phyloP scores from a whole-genome alignment of 1,140 invertebrate species.

The Bombyx mandarina region DNA sequence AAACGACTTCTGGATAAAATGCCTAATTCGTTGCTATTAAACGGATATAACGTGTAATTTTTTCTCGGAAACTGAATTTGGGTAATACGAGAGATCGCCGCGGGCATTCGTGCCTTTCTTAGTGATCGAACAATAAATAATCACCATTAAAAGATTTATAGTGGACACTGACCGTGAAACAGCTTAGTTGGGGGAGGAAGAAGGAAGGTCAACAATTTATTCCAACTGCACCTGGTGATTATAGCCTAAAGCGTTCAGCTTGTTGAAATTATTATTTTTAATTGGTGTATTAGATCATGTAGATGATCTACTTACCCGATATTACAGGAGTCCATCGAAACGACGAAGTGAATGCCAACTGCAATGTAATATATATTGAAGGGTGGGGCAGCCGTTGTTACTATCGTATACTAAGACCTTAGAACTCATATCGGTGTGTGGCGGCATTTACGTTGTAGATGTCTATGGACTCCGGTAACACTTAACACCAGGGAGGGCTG shows the following conservation, averaged over 20 bases:
- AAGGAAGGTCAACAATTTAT: constrained; percentile 17
- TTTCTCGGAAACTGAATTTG: constrained; percentile 7
- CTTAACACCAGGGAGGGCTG: no score
- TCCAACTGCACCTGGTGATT: constrained; percentile 23
- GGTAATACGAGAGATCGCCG: constrained; percentile 6
- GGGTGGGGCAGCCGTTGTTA: no score
- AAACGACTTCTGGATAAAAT: constrained; percentile 3
- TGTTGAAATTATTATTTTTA: constrained; percentile 7
- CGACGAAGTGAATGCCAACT: no score
- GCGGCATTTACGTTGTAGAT: no score
- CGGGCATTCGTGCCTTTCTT: constrained; percentile 8
- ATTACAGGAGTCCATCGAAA: no score
- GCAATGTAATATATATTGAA: no score
- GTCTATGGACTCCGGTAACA: no score
- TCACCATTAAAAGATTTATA: constrained; percentile 21
- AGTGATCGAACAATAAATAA: constrained; percentile 7
- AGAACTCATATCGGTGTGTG: no score
- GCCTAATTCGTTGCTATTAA: constrained; percentile 8
- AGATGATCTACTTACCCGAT: no score
- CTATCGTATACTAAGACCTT: no score
- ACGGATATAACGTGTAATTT: constrained; percentile 8
- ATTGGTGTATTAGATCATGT: background rate
- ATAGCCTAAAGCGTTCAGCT: constrained; percentile 7
- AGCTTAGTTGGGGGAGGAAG: constrained; percentile 25
- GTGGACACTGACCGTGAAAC: constrained; percentile 23